Conservation (phyloP, 2,888 invertebrate species). For the Notodonta dromedarius region DNA sequence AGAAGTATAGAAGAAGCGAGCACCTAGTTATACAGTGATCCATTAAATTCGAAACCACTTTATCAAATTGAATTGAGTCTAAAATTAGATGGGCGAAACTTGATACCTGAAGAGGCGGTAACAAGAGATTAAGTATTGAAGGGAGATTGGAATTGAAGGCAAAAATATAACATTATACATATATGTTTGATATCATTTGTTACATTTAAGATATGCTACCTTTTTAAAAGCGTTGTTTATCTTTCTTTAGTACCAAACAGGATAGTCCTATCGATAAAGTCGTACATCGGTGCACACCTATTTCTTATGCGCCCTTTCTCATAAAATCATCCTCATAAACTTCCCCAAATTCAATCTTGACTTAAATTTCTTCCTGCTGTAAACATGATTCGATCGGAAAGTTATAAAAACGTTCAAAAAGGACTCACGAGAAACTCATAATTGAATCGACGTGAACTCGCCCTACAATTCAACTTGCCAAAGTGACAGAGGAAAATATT, state of each 20-base stretch:
- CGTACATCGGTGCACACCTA: neutral
- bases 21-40: neutral
- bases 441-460: slow-evolving; percentile 34
- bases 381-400: slow-evolving; percentile 19
- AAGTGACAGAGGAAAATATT: slow-evolving; percentile 30
- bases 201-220: neutral
- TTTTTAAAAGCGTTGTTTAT: too few species aligned
- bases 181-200: too few species aligned
- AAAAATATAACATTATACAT: neutral
- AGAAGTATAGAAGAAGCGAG: neutral
- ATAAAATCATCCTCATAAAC: slow-evolving; percentile 1
- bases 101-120: neutral
- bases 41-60: neutral
- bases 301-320: neutral
- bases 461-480: slow-evolving; percentile 41
- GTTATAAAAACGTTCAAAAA: slow-evolving; percentile 14
- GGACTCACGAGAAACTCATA: slow-evolving; percentile 24
- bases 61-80: slow-evolving; percentile 2
- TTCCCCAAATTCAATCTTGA: neutral
- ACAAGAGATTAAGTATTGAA: neutral
- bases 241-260: neutral
- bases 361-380: slow-evolving; percentile 12
- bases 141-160: neutral
- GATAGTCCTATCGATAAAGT: neutral
- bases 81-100: neutral